Evolutionary conservation across 2,113 vertebrate species (phyloP).

Genomic region (Cacatua alba): DNA sequence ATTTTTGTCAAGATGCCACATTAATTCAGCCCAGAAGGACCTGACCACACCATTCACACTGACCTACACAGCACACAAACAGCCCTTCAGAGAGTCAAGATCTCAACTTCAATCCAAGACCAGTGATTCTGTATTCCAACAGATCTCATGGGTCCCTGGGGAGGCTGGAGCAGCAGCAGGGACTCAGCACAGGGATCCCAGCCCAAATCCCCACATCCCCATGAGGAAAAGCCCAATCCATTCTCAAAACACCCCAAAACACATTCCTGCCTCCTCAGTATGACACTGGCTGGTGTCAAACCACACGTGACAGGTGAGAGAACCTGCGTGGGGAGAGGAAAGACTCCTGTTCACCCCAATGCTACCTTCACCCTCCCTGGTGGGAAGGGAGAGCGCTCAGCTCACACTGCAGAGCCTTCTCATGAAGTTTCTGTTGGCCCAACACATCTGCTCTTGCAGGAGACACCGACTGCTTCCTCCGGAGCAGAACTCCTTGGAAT

Average conservation of each 20-base stretch:
- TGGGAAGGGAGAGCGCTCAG: neutral
- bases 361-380: neutral
- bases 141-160: rapidly evolving
- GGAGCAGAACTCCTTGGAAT: neutral
- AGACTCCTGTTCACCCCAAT: neutral
- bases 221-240: neutral
- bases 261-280: neutral
- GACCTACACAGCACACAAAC: rapidly evolving
- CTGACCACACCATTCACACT: neutral
- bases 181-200: neutral
- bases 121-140: neutral
- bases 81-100: neutral
- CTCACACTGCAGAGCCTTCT: neutral
- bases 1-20: neutral
- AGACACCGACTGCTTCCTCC: neutral
- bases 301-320: too few species aligned
- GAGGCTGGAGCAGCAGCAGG: neutral
- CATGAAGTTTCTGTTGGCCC: neutral
- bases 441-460: neutral
- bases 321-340: rapidly evolving
- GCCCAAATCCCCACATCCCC: rapidly evolving
- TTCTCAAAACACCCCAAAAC: neutral
- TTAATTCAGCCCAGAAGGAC: neutral
- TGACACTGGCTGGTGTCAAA: neutral
- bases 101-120: neutral